Conservation (phyloP, 2,797 vertebrate species). For the Darevskia mixta region DNA sequence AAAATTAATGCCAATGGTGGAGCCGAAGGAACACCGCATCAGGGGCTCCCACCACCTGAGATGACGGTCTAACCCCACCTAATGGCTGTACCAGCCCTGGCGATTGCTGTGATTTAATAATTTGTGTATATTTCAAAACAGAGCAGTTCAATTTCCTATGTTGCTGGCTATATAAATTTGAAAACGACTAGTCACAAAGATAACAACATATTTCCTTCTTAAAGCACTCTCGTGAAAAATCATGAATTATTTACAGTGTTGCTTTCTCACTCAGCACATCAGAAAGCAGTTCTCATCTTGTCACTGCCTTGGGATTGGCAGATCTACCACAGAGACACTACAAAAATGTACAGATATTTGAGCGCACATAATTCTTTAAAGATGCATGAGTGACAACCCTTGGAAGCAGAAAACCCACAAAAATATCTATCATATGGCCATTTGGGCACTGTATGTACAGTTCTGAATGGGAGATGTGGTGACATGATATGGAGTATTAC, state of each 20-base stretch:
- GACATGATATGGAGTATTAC: background rate
- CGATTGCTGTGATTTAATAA: background rate
- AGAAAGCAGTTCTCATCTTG: background rate
- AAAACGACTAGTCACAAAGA: background rate
- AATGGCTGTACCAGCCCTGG: too few relatives aligned
- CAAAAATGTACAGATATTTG: background rate
- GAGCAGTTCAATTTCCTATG: background rate
- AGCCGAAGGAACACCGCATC: too few relatives aligned
- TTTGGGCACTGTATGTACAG: background rate
- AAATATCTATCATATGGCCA: background rate
- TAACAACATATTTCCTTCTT: constrained; percentile 29
- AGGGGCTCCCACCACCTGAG: too few relatives aligned
- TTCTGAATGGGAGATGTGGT: background rate
- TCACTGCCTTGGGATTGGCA: background rate
- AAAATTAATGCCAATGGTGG: too few relatives aligned
- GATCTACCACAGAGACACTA: background rate
- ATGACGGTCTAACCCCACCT: too few relatives aligned
- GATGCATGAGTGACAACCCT: background rate
- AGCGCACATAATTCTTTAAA: background rate
- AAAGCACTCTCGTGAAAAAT: constrained; percentile 25
- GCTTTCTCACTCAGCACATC: background rate
- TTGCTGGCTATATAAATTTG: constrained; percentile 24
- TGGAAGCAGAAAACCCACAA: background rate
- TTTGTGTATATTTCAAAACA: background rate
- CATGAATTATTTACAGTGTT: background rate